phyloP scores from a whole-genome alignment of 92 coral and sea anemone species.

The Metridium senile region DNA sequence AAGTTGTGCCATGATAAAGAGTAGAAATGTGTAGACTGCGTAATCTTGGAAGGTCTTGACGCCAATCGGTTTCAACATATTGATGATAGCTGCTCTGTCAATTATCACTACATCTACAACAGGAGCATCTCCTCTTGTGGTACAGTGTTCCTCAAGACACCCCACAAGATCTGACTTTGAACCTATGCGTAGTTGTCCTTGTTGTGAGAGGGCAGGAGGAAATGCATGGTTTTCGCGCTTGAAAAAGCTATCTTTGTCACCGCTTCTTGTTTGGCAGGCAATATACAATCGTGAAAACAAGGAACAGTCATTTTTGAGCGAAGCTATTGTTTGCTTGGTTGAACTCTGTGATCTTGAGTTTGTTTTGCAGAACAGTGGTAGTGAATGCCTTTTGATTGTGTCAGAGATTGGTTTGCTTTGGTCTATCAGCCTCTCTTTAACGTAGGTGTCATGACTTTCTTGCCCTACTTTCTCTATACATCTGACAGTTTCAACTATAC shows the following conservation, averaged over 20 bases:
- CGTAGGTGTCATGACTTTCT: background rate
- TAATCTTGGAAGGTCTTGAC: slow-evolving; percentile 42
- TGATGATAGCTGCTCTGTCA: slow-evolving; percentile 42
- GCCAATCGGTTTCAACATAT: slow-evolving; percentile 34
- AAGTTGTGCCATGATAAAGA: slow-evolving; percentile 51
- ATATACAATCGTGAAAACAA: slow-evolving; percentile 21
- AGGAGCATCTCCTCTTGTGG: background rate
- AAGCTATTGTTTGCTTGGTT: background rate
- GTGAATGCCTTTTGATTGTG: background rate
- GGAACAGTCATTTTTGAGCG: slow-evolving; percentile 16
- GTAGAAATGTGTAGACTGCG: slow-evolving; percentile 44
- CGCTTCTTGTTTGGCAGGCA: slow-evolving; percentile 34
- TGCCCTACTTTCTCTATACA: background rate
- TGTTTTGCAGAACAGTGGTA: background rate
- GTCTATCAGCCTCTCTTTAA: background rate
- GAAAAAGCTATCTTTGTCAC: background rate
- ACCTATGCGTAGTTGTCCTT: background rate
- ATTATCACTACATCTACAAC: slow-evolving; percentile 24
- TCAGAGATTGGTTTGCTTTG: background rate
- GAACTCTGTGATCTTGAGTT: background rate
- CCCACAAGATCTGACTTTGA: background rate
- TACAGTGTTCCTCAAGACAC: background rate
- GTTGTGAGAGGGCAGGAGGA: background rate
- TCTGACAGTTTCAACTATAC: background rate
- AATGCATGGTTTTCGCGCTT: slow-evolving; percentile 19